Base-by-base conservation (phyloP, 2,888 invertebrate genomes). In the Euphydryas editha region DNA sequence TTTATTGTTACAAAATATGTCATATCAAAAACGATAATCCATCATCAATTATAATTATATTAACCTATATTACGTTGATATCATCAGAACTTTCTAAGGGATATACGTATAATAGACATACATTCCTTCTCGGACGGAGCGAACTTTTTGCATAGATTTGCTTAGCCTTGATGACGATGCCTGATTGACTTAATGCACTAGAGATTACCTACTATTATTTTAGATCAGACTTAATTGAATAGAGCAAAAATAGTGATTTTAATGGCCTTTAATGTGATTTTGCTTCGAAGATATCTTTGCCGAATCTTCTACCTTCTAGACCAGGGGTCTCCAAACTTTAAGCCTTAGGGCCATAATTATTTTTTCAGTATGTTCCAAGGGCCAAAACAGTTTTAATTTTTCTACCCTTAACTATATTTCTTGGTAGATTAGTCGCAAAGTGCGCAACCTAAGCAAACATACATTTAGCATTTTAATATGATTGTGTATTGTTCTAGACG, bases 151-250 rank as follows among this genome's bases (percentile, higher is more conserved):
- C 51, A 7, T 36, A 54, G 54, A 36, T 36, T 36, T 51, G 49
- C 17, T 49, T 55, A 60, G 60, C 67, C 67, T 68, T 68, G 67
- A 68, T 68, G 67, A 68, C 36, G 60, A 59, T 15, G 55, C 54
- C 56, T 60, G 63, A 68, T 68, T 59, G 67, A 68, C 64, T 64
- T 64, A 60, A 66, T 66, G 66, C 24, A 13, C 21, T n/a, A 36
- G 30, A 24, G 49, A 64, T 64, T 51, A n/a, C n/a, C n/a, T n/a
- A 60, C 56, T 17, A 64, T 46, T 64, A 54, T 58, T 60, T 64
- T 57, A 68, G 51, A 68, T 63, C 63, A 56, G 39, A 59, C 60
- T 51, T 51, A 68, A 64, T 68, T 64, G 49, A 68, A 68, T 64
- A 44, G 56, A 51, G 36, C 57, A 68, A 68, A 63, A 54, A 54